phyloP scores from a whole-genome alignment of 2,113 vertebrate species.

The Vulpes lagopus region DNA sequence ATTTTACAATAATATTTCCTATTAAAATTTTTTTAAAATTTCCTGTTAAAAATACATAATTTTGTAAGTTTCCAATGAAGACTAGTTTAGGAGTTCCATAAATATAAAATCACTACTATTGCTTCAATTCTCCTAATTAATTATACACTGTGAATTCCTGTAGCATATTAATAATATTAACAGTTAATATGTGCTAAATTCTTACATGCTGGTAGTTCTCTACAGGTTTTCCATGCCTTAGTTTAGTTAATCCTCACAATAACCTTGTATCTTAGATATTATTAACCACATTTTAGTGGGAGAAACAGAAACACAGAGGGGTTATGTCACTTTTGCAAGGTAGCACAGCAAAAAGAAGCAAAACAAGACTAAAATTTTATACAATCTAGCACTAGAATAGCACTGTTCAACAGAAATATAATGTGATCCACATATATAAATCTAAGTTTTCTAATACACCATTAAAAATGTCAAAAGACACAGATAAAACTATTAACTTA shows the following conservation, averaged over 20 bases:
- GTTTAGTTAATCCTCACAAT: background rate
- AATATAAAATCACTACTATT: background rate
- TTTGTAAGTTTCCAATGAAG: background rate
- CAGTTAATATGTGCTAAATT: background rate
- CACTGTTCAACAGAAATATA: background rate
- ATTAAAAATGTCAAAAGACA: background rate
- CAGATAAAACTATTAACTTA: background rate
- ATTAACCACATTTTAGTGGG: background rate
- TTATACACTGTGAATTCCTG: background rate
- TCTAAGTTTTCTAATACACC: background rate
- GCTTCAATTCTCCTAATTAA: background rate
- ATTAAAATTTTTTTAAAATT: background rate
- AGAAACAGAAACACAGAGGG: background rate
- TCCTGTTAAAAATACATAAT: background rate
- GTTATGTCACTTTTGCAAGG: background rate
- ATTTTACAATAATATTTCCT: background rate
- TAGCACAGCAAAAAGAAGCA: background rate
- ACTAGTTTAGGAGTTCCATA: background rate
- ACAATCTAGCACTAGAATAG: background rate
- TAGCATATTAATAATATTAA: background rate
- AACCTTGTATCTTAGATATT: background rate
- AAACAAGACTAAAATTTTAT: background rate
- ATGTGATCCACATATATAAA: background rate
- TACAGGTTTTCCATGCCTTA: background rate
- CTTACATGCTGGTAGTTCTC: background rate